Base-by-base conservation (phyloP, 1,140 invertebrate genomes). In the Drosophila arawakana region DNA sequence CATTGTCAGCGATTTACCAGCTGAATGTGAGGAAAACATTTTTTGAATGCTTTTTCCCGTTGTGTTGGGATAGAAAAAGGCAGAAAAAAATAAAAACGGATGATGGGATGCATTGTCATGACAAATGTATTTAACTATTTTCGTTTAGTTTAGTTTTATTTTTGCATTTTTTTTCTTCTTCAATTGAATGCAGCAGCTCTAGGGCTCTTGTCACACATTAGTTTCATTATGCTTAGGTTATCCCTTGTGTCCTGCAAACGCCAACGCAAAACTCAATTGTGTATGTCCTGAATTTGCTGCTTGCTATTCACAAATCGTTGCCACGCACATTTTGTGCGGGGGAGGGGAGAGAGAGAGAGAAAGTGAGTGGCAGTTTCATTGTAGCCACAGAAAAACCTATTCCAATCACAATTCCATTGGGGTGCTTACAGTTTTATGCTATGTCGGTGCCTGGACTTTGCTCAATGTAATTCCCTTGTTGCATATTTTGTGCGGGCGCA, bases 101-200 rank as follows among this genome's bases (percentile, higher is more conserved):
- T 8, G 62, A 7, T 21, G 21, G 55, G 30, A 13, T 37, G 62
- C 66, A 81, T 86, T 86, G 83, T 89, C 84, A 89, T 89, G 83
- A 88, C 83, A 88, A 88, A 89, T 88, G 83, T 88, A 89, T 83
- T 88, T 89, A 88, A 88, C 80, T 80, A 80, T 86, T 86, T 86
- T 86, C 68, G 82, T 69, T 83, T 77, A 68, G 70, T 74, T 77
- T 74, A 70, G 65, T 71, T 70, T 72, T 62, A 30, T 1, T 30
- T 30, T 30, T 30, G 25, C 2, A 30, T 30, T 30, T 30, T 30
- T 30, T 30, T 30, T 74, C 55, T 71, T 70, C 67, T 70, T 61
- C 72, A 58, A 67, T 65, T 54, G 55, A 68, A 76, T 76, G 47
- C 57, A 58, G 62, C 25, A 55, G 73, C 73, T 59, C 62, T 78